Evolutionary conservation across 2,888 invertebrate species (phyloP).

Genomic region (Phoronis australis): DNA sequence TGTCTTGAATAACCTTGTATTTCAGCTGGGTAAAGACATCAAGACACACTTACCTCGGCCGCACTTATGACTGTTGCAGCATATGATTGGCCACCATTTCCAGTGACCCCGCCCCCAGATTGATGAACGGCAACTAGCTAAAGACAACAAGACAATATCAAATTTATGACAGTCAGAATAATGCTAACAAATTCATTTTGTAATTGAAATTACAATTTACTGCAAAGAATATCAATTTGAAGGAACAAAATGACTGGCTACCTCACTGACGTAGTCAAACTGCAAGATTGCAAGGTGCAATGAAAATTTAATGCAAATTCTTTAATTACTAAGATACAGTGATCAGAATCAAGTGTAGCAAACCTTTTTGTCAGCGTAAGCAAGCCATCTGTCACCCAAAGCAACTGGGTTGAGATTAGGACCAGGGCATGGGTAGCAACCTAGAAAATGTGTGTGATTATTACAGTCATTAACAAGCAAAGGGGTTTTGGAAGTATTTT

Average conservation of each 20-base stretch:
- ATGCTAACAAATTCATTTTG: not conserved
- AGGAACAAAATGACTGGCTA: too few relatives aligned
- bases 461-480: too few relatives aligned
- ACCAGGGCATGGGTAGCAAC: slow-evolving; percentile 67
- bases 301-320: too few relatives aligned
- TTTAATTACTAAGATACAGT: too few relatives aligned
- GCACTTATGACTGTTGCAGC: slow-evolving; percentile 92
- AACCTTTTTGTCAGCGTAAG: slow-evolving; percentile 76
- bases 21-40: too few relatives aligned
- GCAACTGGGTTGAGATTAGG: slow-evolving; percentile 76
- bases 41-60: slow-evolving; percentile 62
- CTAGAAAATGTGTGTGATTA: slow-evolving; percentile 34
- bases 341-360: too few relatives aligned
- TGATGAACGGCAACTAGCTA: slow-evolving; percentile 52
- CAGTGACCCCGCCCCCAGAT: slow-evolving; percentile 54
- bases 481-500: too few relatives aligned
- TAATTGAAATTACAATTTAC: not conserved
- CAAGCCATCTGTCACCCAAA: slow-evolving; percentile 67
- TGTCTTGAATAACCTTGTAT: too few relatives aligned
- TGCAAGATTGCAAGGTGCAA: too few relatives aligned
- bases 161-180: too few relatives aligned
- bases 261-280: too few relatives aligned
- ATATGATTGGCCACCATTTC: slow-evolving; percentile 70
- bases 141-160: slow-evolving; percentile 3
- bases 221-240: too few relatives aligned